Conservation (phyloP, 2,797 vertebrate species). For the Austrolebias charrua region DNA sequence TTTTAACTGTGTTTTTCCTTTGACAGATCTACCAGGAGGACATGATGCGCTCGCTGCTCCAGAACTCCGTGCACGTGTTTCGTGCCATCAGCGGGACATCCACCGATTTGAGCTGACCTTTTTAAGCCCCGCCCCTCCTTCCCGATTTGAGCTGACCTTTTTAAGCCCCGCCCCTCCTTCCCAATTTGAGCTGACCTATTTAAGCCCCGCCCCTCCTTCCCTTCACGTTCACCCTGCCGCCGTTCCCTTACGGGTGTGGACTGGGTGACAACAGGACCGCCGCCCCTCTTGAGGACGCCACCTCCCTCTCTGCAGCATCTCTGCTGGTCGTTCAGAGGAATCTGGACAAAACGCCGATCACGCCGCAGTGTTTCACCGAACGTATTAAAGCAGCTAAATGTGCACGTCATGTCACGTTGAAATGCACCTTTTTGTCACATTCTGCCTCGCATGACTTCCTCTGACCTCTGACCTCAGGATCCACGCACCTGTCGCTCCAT, state of each 20-base stretch:
- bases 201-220: background rate
- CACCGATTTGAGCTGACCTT: slow-evolving; percentile 78
- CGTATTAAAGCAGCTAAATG: slow-evolving; percentile 33
- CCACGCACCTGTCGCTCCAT: slow-evolving; percentile 40
- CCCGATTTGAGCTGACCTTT: too few relatives aligned
- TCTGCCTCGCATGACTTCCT: slow-evolving; percentile 16
- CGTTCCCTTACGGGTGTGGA: background rate
- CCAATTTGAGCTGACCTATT: slow-evolving; percentile 76
- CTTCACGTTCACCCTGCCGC: background rate
- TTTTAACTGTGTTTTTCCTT: slow-evolving; percentile 11
- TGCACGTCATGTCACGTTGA: slow-evolving; percentile 34
- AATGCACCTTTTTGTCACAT: slow-evolving; percentile 33
- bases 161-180: too few relatives aligned
- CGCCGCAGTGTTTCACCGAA: slow-evolving; percentile 50
- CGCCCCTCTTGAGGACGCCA: slow-evolving; percentile 1
- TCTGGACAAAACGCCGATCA: background rate
- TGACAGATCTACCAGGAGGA: slow-evolving; percentile 91
- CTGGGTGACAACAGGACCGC: background rate
- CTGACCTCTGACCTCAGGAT: slow-evolving; percentile 14
- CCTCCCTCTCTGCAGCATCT: background rate
- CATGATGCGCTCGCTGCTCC: slow-evolving; percentile 87
- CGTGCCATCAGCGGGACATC: slow-evolving; percentile 93
- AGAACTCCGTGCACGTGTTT: slow-evolving; percentile 93
- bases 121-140: too few relatives aligned
- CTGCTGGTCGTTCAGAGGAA: background rate